Percentiles rank a stretch among this genome's conserved stretches.
These are phyloP conservation scores for Chauna torquata DNA, from an alignment of 2,113 vertebrate species.

Conservation along the genomic window DNA sequence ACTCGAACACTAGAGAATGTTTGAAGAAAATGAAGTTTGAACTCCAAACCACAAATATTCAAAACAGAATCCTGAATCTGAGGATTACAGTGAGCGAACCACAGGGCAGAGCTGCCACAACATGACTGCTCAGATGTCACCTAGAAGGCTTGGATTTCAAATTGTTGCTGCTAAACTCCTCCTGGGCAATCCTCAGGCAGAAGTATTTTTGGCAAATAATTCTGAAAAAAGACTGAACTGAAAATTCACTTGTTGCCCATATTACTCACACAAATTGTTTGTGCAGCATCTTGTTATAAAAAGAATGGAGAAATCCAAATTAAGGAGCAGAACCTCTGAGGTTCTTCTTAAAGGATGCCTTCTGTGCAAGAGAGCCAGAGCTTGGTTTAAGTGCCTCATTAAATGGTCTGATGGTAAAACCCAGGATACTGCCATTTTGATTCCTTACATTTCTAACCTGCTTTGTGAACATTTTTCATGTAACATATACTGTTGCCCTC, in stretches of 20 bases:
- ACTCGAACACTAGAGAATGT: neutral
- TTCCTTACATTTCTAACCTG: neutral
- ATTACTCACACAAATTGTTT: accelerated
- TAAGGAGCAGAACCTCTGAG: neutral
- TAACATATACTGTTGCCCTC: accelerated
- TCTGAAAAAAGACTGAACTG: neutral
- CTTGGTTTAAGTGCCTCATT: neutral
- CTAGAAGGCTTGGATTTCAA: accelerated
- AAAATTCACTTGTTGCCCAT: neutral
- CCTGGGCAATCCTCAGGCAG: neutral
- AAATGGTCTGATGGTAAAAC: neutral
- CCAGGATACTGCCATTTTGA: neutral
- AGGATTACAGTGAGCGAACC: neutral
- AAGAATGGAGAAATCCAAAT: neutral
- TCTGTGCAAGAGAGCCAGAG: neutral
- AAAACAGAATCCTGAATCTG: neutral
- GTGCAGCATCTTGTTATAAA: neutral
- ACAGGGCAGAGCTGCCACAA: neutral
- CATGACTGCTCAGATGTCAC: neutral
- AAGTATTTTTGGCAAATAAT: neutral
- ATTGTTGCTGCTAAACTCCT: neutral
- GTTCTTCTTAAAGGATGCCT: neutral
- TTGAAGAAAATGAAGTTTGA: conserved; percentile 50
- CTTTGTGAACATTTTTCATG: neutral
- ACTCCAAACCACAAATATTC: conserved; percentile 36